Base-by-base conservation (phyloP, 2,888 invertebrate genomes). In the Andrena camellia region DNA sequence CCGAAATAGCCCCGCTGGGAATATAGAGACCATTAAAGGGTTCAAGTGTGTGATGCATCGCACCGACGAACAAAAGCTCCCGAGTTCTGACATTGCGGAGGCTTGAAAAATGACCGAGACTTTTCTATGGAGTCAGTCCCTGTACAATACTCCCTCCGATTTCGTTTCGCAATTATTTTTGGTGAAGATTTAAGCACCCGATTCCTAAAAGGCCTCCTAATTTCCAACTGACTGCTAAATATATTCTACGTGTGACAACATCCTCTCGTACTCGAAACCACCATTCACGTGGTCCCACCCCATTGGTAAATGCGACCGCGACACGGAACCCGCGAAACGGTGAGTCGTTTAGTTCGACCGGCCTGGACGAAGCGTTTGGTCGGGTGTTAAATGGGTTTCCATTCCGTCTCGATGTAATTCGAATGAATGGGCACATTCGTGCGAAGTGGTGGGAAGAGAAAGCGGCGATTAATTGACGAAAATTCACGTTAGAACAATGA, bases 401-500 rank as follows among this genome's bases (percentile, higher is more conserved):
- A 84, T 86, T 81, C 82, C 73, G 54, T 81, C 86, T 83, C 73
- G 80, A 78, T 83, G 83, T 88, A 84, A 84, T 84, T 83, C 52
- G 78, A 66, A 82, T 80, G 78, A 86, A 80, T 74, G 76, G 87
- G 64, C 42, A 85, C 67, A 73, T 73, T 72, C 79, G 77, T 66
- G 68, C 60, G 70, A 70, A 64, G 77, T 72, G 64, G 73, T n/a
- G 8, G 54, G 52, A 42, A 23, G 48, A 52, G 42, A 63, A 63
- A 48, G 57, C 52, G 78, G 79, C 86, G 79, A 85, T 88, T 88
- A 88, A 88, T 86, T 85, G 88, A 86, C 83, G 83, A 88, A 87
- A 88, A 88, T 85, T 84, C 87, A 62, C 85, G 86, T 83, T 83
- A 74, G 88, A 80, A 88, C 88, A 88, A 88, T 88, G 86, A 78